Percentiles rank a stretch among this genome's conserved stretches.
Evolutionary conservation across 2,888 invertebrate species (phyloP).

Genomic region (Tryphoninae sp.): DNA sequence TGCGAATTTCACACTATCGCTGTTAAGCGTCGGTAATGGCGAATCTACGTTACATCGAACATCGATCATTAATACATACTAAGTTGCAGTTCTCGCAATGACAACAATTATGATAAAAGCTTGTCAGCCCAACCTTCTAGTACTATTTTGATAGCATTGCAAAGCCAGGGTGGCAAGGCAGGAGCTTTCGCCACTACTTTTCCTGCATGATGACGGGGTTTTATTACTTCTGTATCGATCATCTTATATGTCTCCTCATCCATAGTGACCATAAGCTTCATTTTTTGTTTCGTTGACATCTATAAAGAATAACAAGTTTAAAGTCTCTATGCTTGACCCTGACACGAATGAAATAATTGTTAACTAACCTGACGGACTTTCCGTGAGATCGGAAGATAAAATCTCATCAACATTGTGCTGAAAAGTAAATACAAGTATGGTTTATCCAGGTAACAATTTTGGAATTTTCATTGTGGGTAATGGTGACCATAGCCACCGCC

Average conservation of each 20-base stretch:
- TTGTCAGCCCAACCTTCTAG: conserved; percentile 79
- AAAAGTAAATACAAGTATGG: conserved; percentile 10
- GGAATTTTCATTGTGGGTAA: not conserved
- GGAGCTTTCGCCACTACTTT: conserved; percentile 83
- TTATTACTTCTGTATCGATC: conserved; percentile 83
- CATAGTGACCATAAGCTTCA: conserved; percentile 81
- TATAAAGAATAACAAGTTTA: conserved; percentile 57
- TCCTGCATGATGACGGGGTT: conserved; percentile 89
- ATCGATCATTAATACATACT: conserved; percentile 14
- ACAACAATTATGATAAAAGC: conserved; percentile 1
- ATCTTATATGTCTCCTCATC: conserved; percentile 82
- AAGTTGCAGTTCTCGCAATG: not conserved
- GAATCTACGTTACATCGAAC: conserved; percentile 31
- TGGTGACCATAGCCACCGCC: conserved; percentile 1
- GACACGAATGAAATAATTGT: not conserved
- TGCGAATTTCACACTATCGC: conserved; percentile 83
- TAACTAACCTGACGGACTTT: conserved; percentile 45
- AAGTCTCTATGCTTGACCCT: not conserved
- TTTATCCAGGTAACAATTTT: not conserved
- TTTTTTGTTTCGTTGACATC: conserved; percentile 78
- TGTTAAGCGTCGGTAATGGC: conserved; percentile 82
- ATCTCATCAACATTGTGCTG: conserved; percentile 55
- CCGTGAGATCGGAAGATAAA: conserved; percentile 42
- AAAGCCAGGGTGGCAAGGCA: conserved; percentile 84
- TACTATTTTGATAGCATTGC: conserved; percentile 83